A percentile compares a stretch with the other conserved stretches of the same genome.
Conservation (phyloP, 2,113 vertebrate genomes). For the Proteles cristata region DNA sequence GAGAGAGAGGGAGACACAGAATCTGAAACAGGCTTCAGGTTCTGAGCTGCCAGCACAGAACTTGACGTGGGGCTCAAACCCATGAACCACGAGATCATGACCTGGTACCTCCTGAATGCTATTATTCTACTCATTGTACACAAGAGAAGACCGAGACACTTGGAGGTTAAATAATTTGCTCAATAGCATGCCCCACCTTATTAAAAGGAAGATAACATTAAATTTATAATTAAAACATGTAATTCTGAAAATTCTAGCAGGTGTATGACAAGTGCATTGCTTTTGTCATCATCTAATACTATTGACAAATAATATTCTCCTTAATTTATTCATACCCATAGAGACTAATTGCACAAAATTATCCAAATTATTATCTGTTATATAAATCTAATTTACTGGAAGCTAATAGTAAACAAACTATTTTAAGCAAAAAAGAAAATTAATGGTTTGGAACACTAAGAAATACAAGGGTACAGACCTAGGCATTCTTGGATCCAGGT, state of each 20-base stretch:
- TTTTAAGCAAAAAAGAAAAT: not conserved
- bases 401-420: not conserved
- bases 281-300: conserved; percentile 15
- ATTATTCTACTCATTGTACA: not conserved
- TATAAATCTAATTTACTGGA: not conserved
- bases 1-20: too few species aligned
- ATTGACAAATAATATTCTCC: not conserved
- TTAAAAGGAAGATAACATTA: not conserved
- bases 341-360: not conserved
- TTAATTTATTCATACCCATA: not conserved
- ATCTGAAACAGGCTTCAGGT: too few species aligned
- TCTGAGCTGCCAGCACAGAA: too few species aligned
- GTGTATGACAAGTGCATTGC: not conserved
- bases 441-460: not conserved
- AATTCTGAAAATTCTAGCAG: not conserved
- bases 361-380: not conserved
- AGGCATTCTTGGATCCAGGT: not conserved
- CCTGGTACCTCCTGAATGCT: not conserved
- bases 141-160: not conserved
- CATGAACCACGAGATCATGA: too few species aligned
- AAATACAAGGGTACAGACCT: not conserved
- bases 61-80: too few species aligned
- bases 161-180: not conserved
- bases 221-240: not conserved
- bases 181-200: not conserved